Evolutionary conservation across 2,888 invertebrate species (phyloP).

Genomic region (Coelinius sp.): DNA sequence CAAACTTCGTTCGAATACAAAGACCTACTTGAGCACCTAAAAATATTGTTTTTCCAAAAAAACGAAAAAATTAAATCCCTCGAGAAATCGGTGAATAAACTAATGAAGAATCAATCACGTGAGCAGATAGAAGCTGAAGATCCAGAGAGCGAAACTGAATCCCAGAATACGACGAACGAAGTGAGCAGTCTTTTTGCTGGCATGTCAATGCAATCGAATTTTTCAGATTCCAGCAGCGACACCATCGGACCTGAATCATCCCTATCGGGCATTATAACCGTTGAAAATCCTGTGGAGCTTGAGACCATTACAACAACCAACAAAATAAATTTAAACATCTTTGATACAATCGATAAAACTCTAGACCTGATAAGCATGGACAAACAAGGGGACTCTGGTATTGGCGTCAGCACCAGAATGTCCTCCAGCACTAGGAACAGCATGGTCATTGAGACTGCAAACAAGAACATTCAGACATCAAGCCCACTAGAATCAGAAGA

Average conservation of each 20-base stretch:
- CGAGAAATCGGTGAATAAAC: constrained; percentile 26
- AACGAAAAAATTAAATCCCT: constrained; percentile 30
- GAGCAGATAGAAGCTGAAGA: constrained; percentile 9
- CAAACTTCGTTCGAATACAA: constrained; percentile 17
- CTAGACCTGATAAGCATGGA: constrained; percentile 49
- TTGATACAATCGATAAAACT: constrained; percentile 37
- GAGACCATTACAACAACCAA: constrained; percentile 18
- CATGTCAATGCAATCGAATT: constrained; percentile 3
- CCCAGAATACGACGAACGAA: not conserved
- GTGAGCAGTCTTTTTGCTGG: not conserved
- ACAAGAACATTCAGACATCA: constrained; percentile 47
- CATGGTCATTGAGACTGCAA: constrained; percentile 41
- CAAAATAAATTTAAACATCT: constrained; percentile 37
- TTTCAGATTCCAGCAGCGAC: constrained; percentile 31
- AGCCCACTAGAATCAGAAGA: not conserved
- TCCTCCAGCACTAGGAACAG: constrained; percentile 43
- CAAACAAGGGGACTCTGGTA: constrained; percentile 62
- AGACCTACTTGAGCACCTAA: constrained; percentile 42
- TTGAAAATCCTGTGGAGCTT: constrained; percentile 24
- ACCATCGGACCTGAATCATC: constrained; percentile 20
- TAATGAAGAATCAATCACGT: not conserved
- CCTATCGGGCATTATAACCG: not conserved
- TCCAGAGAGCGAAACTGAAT: constrained; percentile 21
- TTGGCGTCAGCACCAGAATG: constrained; percentile 39
- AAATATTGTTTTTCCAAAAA: constrained; percentile 43